Conservation (phyloP, 2,113 vertebrate species). For the Carassius auratus region DNA sequence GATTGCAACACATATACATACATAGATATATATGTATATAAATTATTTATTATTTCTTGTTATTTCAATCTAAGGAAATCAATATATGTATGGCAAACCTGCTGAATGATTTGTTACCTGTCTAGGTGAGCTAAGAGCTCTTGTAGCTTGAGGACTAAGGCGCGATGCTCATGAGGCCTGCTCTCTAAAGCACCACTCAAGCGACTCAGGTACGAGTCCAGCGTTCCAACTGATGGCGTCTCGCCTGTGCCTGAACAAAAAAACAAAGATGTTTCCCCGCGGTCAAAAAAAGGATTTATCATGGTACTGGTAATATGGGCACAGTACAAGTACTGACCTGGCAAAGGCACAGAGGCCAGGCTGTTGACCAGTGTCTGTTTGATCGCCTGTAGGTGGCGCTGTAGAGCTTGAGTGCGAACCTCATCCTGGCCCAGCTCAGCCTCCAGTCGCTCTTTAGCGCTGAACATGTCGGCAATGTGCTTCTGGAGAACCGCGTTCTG, state of each 20-base stretch:
- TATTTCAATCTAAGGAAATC: no score
- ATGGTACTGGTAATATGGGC: not conserved
- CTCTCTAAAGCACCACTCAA: conserved; percentile 88
- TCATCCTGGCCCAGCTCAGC: conserved; percentile 93
- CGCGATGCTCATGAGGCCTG: conserved; percentile 88
- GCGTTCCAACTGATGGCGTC: conserved; percentile 87
- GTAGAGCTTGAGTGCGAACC: conserved; percentile 87
- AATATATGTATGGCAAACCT: not conserved
- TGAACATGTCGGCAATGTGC: conserved; percentile 95
- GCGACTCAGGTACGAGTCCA: conserved; percentile 94
- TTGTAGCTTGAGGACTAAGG: conserved; percentile 85
- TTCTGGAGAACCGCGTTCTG: conserved; percentile 94
- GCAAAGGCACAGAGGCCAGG: conserved; percentile 88
- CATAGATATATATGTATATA: no score
- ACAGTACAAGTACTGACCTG: conserved; percentile 74
- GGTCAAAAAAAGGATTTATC: not conserved
- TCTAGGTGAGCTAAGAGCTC: conserved; percentile 92
- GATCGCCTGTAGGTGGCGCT: conserved; percentile 89
- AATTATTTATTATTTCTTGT: no score
- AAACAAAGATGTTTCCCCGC: not conserved
- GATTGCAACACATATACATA: no score
- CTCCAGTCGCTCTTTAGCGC: conserved; percentile 93
- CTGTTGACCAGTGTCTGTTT: conserved; percentile 89
- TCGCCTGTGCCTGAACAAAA: conserved; percentile 85
- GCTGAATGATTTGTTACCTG: conserved; percentile 75